Conservation (phyloP, 2,797 vertebrate genomes). For the Phyllotis vaccarum region DNA sequence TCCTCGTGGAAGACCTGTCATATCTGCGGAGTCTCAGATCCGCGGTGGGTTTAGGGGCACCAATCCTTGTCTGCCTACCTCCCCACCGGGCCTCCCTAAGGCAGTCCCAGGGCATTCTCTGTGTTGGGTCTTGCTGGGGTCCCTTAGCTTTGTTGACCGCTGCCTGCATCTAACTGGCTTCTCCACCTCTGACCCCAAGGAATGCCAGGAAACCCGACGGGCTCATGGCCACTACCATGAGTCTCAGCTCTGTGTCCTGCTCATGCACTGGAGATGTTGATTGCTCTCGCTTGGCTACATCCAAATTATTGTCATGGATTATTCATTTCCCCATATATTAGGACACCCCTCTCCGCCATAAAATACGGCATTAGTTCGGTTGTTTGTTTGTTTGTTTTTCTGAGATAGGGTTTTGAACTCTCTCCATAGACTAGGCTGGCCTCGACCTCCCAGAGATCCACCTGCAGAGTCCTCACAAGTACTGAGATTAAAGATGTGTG, state of each 20-base stretch:
- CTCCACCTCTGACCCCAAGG: background rate
- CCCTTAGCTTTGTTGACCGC: fast-evolving
- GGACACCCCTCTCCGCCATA: background rate
- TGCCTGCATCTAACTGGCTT: background rate
- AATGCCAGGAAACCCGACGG: background rate
- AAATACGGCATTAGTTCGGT: background rate
- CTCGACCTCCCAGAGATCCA: too few relatives aligned
- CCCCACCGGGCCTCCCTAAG: background rate
- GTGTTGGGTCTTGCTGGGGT: too few relatives aligned
- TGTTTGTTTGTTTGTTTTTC: too few relatives aligned
- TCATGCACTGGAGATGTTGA: background rate
- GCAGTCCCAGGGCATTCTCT: fast-evolving
- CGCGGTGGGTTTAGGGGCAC: background rate
- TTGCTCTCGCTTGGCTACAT: background rate
- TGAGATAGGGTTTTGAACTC: too few relatives aligned
- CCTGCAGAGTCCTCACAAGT: too few relatives aligned
- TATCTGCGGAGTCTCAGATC: background rate
- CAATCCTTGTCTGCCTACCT: background rate
- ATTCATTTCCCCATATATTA: background rate
- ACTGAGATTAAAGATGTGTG: too few relatives aligned
- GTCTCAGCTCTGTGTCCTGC: fast-evolving
- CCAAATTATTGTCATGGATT: background rate
- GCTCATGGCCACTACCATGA: fast-evolving
- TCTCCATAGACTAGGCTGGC: too few relatives aligned
- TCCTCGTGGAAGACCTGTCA: background rate